Conservation (phyloP, 2,113 vertebrate genomes). For the Actenoides hombroni region DNA sequence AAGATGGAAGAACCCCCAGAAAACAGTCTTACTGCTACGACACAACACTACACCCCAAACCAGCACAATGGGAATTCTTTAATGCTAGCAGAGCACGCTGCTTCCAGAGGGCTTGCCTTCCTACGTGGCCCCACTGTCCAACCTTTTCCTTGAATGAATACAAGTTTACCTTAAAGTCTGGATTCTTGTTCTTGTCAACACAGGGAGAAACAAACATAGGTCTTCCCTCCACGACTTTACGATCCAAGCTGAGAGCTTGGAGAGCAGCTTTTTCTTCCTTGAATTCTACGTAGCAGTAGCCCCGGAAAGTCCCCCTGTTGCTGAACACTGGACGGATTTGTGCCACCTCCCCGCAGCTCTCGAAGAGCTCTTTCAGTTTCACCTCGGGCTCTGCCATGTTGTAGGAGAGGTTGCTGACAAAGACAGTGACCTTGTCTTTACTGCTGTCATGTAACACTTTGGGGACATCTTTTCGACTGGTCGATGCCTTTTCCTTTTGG, state of each 20-base stretch:
- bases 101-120: too few relatives aligned
- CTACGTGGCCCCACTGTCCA: neutral
- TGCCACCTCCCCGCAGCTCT: constrained; percentile 82
- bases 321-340: constrained; percentile 85
- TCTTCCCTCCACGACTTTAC: constrained; percentile 84
- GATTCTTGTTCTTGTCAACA: constrained; percentile 95
- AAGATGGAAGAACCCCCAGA: neutral
- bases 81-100: too few relatives aligned
- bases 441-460: constrained; percentile 80
- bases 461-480: constrained; percentile 66
- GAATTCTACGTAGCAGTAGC: constrained; percentile 93
- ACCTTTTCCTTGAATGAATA: neutral
- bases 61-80: accelerated
- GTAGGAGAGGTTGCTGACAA: constrained; percentile 94
- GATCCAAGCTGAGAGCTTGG: constrained; percentile 86
- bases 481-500: constrained; percentile 68
- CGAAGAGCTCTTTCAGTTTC: constrained; percentile 83
- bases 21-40: neutral
- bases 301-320: constrained; percentile 86
- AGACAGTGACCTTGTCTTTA: constrained; percentile 86
- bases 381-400: constrained; percentile 83
- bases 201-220: constrained; percentile 97
- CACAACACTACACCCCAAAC: neutral
- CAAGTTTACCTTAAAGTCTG: constrained; percentile 88
- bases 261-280: constrained; percentile 74